Percentiles rank a stretch among this genome's conserved stretches.
Evolutionary conservation across 2,888 invertebrate species (phyloP).

Genomic region (Lasioglossum pauxillum): DNA sequence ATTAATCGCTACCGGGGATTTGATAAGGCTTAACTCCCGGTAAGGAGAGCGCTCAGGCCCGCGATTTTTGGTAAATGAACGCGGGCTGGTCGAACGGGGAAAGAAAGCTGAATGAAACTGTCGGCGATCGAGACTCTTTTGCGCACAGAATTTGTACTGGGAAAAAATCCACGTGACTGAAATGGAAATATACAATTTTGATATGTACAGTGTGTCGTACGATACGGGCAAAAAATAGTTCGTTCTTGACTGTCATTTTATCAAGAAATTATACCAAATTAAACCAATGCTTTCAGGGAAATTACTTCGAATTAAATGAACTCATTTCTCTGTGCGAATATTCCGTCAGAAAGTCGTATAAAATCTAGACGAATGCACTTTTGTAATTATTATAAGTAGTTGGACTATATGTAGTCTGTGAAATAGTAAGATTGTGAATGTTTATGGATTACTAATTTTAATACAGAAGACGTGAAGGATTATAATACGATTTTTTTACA

Average conservation of each 20-base stretch:
- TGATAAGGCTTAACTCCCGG: background rate
- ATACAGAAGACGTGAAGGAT: background rate
- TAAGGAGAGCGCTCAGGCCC: background rate
- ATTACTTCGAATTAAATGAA: background rate
- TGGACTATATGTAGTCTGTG: background rate
- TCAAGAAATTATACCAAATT: background rate
- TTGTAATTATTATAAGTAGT: background rate
- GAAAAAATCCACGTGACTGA: background rate
- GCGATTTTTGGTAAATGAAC: background rate
- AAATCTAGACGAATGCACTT: background rate
- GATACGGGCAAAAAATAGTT: background rate
- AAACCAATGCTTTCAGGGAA: background rate
- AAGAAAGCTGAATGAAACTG: background rate
- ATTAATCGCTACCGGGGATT: background rate
- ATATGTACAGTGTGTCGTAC: background rate
- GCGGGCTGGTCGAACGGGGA: background rate
- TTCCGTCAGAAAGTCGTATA: background rate
- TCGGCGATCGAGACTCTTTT: background rate
- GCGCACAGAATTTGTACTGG: background rate
- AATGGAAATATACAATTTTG: background rate
- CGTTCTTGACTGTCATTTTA: background rate
- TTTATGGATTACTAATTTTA: background rate
- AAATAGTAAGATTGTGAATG: background rate
- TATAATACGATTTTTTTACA: background rate
- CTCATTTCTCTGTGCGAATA: background rate